Evolutionary conservation across 2,797 vertebrate genomes (phyloP), one percentile per base, ranked within the genome.

Genomic region (Artibeus jamaicensis): DNA sequence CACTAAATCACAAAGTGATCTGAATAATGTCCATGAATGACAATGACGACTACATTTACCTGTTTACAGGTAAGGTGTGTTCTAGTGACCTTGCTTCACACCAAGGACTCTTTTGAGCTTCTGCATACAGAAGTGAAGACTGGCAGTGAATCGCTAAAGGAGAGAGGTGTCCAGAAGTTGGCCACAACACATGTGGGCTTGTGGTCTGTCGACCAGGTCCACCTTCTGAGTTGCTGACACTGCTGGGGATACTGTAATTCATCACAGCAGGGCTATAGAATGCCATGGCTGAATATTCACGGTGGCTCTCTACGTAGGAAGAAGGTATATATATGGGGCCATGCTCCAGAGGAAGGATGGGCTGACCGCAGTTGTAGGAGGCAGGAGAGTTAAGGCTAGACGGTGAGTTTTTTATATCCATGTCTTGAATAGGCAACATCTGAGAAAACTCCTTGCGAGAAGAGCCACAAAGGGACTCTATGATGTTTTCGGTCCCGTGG

Each of bases 261-360:
- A 99, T 97, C 97, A 99, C 18, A 0, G 99, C 98, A 0, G 99
- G 99, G 95, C 98, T 98, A 90, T 99, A 99, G 98, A 99, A 99
- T 0, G 99, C 96, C 97, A 99, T 97, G 0, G 99, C 95, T 2
- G 99, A 92, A 62, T 99, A 99, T 2, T 99, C 99, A 0, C 99
- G 99, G 70, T 96, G 98, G 93, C 94, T 98, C 81, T 99, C 99
- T 32, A 98, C 86, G 59, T 99, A 99, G 0, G 99, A 99, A 0
- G 99, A 99, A 14, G 99, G 99, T 83, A 99, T 99, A 93, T 99
- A 99, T 78, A 99, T 94, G 0, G 99, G 96, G 46, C 99, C 99
- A 39, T 98, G 97, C n/a, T 99, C 99, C 98, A 99, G 96, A 78
- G 98, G 94, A 77, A 98, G 37, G 0, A 98, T 95, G 22, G 99